These are phyloP conservation scores for Scotopteryx bipunctaria DNA, from an alignment of 2,888 invertebrate species.

Conservation along the genomic window DNA sequence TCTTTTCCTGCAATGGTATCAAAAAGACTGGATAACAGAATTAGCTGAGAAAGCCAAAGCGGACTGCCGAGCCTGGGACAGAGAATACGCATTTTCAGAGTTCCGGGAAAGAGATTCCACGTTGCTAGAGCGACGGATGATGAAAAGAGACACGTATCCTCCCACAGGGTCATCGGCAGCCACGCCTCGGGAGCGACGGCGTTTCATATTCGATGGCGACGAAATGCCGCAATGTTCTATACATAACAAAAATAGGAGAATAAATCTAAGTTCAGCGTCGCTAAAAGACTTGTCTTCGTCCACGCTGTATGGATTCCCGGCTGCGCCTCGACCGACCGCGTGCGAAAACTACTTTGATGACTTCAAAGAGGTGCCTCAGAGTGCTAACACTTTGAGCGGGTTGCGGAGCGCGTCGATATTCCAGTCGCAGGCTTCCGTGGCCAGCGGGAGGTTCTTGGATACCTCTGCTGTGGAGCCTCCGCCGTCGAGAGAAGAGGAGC, in stretches of 20 bases:
- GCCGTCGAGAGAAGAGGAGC: constrained; percentile 86
- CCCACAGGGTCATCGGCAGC: constrained; percentile 72
- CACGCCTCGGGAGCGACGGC: constrained; percentile 81
- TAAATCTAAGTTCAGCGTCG: constrained; percentile 81
- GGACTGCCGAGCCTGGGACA: constrained; percentile 76
- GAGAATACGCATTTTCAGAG: constrained; percentile 78
- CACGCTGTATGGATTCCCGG: constrained; percentile 85
- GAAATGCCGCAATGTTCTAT: constrained; percentile 81
- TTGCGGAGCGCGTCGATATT: constrained; percentile 77
- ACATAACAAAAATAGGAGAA: constrained; percentile 77
- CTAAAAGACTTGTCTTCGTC: constrained; percentile 83
- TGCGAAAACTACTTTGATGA: constrained; percentile 84
- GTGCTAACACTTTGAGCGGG: constrained; percentile 76
- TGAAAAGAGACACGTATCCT: constrained; percentile 77
- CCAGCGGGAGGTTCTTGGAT: constrained; percentile 87
- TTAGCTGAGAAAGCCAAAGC: constrained; percentile 77
- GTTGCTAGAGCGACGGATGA: constrained; percentile 70
- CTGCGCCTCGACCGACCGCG: constrained; percentile 84
- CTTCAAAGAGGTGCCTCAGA: constrained; percentile 80
- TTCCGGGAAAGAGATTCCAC: constrained; percentile 75
- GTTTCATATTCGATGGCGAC: constrained; percentile 86
- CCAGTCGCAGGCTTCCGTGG: constrained; percentile 83
- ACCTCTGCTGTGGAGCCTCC: constrained; percentile 86
- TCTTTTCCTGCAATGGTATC: constrained; percentile 92
- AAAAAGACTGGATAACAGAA: constrained; percentile 85